Percentiles rank a stretch among this genome's conserved stretches.
phyloP scores from a whole-genome alignment of 92 coral and sea anemone species.

The Phenganax stokvisi region DNA sequence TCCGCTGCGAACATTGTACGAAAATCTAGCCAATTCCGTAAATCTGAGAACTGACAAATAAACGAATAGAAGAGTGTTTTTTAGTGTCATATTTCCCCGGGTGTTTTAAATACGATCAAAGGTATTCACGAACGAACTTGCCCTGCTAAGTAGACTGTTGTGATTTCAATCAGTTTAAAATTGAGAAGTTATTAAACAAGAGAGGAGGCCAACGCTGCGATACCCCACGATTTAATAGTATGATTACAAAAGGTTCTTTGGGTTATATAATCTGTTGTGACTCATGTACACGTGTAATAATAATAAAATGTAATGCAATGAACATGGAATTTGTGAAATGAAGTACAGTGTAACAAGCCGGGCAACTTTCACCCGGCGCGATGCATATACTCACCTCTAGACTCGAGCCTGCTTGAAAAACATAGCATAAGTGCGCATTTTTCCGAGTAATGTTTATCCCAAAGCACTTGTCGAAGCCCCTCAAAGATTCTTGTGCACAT shows the following conservation, averaged over 20 bases:
- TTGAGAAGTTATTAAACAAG: background rate
- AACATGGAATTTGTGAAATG: background rate
- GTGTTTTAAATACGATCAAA: background rate
- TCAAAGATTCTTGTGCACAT: slow-evolving; percentile 91
- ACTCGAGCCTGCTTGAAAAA: slow-evolving; percentile 89
- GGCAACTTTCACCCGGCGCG: background rate
- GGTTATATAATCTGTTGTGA: background rate
- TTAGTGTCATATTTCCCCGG: slow-evolving; percentile 23
- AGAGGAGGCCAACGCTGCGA: background rate
- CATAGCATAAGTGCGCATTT: slow-evolving; percentile 88
- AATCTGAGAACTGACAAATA: background rate
- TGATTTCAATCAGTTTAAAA: background rate
- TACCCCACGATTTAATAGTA: slow-evolving; percentile 5
- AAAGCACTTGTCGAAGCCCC: slow-evolving; percentile 84
- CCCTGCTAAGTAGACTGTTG: background rate
- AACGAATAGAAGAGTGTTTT: background rate
- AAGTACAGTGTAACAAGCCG: background rate
- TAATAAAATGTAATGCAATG: background rate
- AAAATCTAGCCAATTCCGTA: background rate
- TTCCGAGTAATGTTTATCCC: slow-evolving; percentile 88
- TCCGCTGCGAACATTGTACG: background rate
- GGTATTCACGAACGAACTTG: background rate
- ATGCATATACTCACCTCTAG: slow-evolving; percentile 72
- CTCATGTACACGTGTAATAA: background rate
- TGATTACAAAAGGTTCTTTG: slow-evolving; percentile 26